Percentiles rank a stretch among this genome's conserved stretches.
These are phyloP conservation scores for Trachurus trachurus DNA, from an alignment of 2,797 vertebrate species.

Conservation along the genomic window DNA sequence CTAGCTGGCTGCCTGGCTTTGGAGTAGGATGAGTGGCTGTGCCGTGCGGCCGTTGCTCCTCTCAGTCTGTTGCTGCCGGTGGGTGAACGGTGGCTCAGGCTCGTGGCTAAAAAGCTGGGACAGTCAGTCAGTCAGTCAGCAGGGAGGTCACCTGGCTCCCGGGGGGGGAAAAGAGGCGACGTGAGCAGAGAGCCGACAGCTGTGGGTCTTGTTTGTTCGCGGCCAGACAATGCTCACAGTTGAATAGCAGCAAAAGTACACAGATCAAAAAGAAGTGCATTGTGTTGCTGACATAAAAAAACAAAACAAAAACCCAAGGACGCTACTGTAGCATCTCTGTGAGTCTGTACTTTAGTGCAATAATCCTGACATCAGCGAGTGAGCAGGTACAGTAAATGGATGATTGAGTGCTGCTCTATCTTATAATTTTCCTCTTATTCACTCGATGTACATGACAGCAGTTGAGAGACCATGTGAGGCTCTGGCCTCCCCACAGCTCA, in stretches of 20 bases:
- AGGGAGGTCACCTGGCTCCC: conserved; percentile 65
- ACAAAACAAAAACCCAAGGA: not conserved
- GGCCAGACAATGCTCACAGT: conserved; percentile 23
- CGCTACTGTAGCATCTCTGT: not conserved
- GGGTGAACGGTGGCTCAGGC: conserved; percentile 56
- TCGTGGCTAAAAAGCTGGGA: conserved; percentile 59
- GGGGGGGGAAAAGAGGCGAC: conserved; percentile 44
- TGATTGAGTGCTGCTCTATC: too few relatives aligned
- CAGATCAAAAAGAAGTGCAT: conserved; percentile 29
- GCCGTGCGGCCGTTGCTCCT: conserved; percentile 52
- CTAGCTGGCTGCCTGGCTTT: conserved; percentile 47
- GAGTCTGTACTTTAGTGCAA: not conserved
- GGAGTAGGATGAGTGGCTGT: conserved; percentile 50
- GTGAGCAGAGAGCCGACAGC: conserved; percentile 45
- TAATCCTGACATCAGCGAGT: conserved; percentile 2
- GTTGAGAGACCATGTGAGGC: not conserved
- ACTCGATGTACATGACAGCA: not conserved
- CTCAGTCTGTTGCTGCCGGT: conserved; percentile 64
- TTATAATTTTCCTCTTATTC: not conserved
- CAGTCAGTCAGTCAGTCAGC: conserved; percentile 68
- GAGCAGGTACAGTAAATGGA: not conserved
- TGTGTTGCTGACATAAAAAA: conserved; percentile 2
- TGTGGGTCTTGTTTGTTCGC: conserved; percentile 29
- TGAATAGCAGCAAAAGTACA: conserved; percentile 24
- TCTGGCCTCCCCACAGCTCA: not conserved